These are phyloP conservation scores for Hystrix cristata DNA, from an alignment of 2,113 vertebrate species.

Conservation along the genomic window DNA sequence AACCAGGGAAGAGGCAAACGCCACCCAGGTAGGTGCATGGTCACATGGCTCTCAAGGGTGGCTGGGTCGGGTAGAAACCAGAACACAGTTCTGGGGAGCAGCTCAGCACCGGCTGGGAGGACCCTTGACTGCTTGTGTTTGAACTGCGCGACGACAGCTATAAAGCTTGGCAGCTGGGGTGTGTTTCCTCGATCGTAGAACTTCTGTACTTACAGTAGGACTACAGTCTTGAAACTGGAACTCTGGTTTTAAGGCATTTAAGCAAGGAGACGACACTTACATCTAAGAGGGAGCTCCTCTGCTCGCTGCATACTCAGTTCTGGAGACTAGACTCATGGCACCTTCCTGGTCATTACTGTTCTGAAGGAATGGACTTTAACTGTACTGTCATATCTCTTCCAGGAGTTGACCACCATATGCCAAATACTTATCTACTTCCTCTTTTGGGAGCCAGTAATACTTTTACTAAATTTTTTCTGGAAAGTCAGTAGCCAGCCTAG, in stretches of 20 bases:
- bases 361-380: constrained; percentile 19
- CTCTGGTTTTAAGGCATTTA: constrained; percentile 66
- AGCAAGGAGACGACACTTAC: constrained; percentile 75
- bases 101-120: constrained; percentile 73
- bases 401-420: background rate
- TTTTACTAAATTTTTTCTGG: background rate
- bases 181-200: constrained; percentile 74
- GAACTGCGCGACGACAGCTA: constrained; percentile 79
- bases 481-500: background rate
- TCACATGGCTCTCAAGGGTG: constrained; percentile 57
- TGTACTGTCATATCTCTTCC: background rate
- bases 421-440: background rate
- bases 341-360: background rate
- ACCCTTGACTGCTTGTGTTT: constrained; percentile 77
- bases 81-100: constrained; percentile 68
- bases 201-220: constrained; percentile 80
- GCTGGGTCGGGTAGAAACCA: constrained; percentile 68
- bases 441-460: background rate
- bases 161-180: constrained; percentile 78
- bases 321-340: background rate
- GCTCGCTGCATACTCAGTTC: constrained; percentile 61
- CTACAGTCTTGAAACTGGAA: constrained; percentile 68
- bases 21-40: constrained; percentile 53
- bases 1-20: background rate
- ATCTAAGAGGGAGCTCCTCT: constrained; percentile 75